These are phyloP conservation scores for Melanocharis versteri DNA, from an alignment of 2,113 vertebrate species.

Conservation along the genomic window DNA sequence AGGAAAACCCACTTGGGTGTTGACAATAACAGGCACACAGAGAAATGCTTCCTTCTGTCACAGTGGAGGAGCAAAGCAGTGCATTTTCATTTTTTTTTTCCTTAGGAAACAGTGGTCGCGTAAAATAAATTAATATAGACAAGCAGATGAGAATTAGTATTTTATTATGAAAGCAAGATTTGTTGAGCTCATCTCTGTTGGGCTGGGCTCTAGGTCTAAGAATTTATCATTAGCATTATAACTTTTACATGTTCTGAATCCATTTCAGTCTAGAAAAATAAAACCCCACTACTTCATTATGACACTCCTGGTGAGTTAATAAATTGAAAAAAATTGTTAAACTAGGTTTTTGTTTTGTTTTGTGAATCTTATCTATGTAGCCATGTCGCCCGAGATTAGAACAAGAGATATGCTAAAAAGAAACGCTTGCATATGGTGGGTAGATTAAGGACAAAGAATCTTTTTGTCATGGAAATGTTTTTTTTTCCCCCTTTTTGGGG, in stretches of 20 bases:
- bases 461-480: conserved; percentile 97
- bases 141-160: not conserved
- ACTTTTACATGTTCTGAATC: conserved; percentile 39
- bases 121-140: not conserved
- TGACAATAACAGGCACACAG: not conserved
- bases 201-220: not conserved
- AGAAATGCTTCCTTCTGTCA: conserved; percentile 3
- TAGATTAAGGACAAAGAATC: conserved; percentile 87
- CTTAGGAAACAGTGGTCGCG: not conserved
- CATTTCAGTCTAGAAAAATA: not conserved
- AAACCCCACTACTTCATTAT: conserved; percentile 10
- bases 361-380: conserved; percentile 68
- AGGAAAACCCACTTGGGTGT: not conserved
- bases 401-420: conserved; percentile 81
- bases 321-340: conserved; percentile 66
- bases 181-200: not conserved
- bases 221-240: not conserved
- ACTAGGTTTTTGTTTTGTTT: conserved; percentile 63
- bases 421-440: conserved; percentile 88
- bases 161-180: not conserved
- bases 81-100: not conserved
- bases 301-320: conserved; percentile 32
- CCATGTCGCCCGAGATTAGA: conserved; percentile 77
- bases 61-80: not conserved
- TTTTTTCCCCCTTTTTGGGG: conserved; percentile 30